Base-by-base conservation (phyloP, 2,797 vertebrate genomes). In the Sciurus vulgaris region DNA sequence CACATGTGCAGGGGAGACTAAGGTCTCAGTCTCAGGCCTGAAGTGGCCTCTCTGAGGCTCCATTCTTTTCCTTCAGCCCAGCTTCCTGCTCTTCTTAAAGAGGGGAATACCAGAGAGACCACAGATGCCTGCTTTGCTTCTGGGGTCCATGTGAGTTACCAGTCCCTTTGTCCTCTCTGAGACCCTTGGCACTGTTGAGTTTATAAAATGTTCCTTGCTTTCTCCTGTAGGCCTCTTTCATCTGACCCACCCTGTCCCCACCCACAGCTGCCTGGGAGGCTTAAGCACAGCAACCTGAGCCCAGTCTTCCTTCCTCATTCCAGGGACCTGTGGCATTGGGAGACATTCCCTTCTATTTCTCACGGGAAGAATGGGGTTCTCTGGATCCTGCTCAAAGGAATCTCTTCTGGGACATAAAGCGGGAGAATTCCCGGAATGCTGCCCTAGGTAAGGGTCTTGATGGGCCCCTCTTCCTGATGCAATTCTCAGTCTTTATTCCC, bases 371-470 rank as follows among this genome's bases (percentile, higher is more conserved):
- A 73, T 97, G 97, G 97, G 89, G 96, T 15, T 96, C 94, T 65
- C 89, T 98, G 78, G 93, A 97, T 76, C 94, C 96, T 63, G 93
- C 97, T 61, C 97, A 97, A 92, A 95, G 95, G 95, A 87, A 96
- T 67, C 96, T 98, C 65, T 97, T 98, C 84, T 97, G 97, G 97
- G 96, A 96, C 87, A 98, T 98, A 72, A 98, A 98, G 88, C 97
- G 94, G 61, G 95, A 97, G 72, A 97, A 94, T 49, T 96, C 93
- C 12, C 94, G 30, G 95, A 95, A 86, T 3, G 1, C 92, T 12
- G 35, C 87, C n/a, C 84, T 59, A 2, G 94, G 97, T 98, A 93
- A 96, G 97, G 84, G 18, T 33, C 63, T 3, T 1, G 72, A n/a
- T 18, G 47, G 78, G 24, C 14, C 12, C n/a, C 35, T 24, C 1